phyloP scores from a whole-genome alignment of 2,888 invertebrate species.

The Scaptomyza parva region DNA sequence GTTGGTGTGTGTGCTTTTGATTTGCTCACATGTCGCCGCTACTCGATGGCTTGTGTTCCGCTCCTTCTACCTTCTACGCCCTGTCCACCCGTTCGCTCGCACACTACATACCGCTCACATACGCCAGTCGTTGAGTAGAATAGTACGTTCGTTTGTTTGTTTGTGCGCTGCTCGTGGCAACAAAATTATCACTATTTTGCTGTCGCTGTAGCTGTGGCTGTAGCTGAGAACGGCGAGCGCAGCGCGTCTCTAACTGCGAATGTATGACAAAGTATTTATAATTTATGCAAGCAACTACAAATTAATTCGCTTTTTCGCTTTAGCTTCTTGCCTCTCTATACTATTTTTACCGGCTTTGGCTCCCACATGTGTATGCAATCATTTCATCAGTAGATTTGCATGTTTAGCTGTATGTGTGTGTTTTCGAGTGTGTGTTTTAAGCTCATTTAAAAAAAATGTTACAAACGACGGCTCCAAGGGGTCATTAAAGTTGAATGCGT shows the following conservation, averaged over 20 bases:
- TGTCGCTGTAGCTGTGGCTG: conserved; percentile 19
- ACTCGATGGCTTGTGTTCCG: conserved; percentile 16
- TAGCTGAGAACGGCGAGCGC: conserved; percentile 5
- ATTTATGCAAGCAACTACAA: conserved; percentile 71
- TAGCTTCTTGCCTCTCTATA: conserved; percentile 38
- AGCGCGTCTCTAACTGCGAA: conserved; percentile 45
- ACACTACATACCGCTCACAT: background rate
- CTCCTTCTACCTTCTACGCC: conserved; percentile 1
- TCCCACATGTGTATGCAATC: conserved; percentile 55
- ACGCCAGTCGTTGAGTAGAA: too few relatives aligned
- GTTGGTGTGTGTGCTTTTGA: conserved; percentile 27
- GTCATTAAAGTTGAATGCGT: conserved; percentile 53
- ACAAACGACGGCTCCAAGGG: conserved; percentile 32
- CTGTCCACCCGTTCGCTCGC: background rate
- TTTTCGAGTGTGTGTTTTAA: conserved; percentile 10
- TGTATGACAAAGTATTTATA: conserved; percentile 68
- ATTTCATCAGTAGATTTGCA: background rate
- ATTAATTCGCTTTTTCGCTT: conserved; percentile 56
- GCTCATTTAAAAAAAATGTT: conserved; percentile 55
- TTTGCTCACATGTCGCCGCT: conserved; percentile 26
- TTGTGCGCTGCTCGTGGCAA: conserved; percentile 66
- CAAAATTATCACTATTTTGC: conserved; percentile 65
- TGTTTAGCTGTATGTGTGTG: too few relatives aligned
- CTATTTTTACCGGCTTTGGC: conserved; percentile 35
- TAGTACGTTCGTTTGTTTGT: conserved; percentile 15